Evolutionary conservation across 2,888 invertebrate genomes (phyloP).

Genomic region (Cylloceria caligata): DNA sequence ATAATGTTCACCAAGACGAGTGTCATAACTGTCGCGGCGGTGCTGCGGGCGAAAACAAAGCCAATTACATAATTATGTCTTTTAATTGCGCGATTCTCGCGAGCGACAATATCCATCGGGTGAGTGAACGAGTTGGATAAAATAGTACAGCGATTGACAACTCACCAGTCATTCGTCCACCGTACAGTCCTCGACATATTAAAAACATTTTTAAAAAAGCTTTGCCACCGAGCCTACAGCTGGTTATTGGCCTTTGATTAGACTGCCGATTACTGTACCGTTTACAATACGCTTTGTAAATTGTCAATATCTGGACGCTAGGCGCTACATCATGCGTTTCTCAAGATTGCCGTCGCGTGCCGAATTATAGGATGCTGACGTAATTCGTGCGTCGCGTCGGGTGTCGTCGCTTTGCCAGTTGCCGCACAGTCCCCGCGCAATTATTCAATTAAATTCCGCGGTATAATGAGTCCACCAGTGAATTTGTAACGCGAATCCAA

Average conservation of each 20-base stretch:
- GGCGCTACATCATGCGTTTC: slow-evolving; percentile 39
- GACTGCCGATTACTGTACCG: slow-evolving; percentile 37
- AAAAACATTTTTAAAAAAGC: slow-evolving; percentile 4
- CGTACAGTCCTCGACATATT: background rate
- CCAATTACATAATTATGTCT: slow-evolving; percentile 80
- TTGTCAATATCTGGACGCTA: slow-evolving; percentile 34
- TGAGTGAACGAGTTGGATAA: slow-evolving; percentile 1
- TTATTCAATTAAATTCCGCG: slow-evolving; percentile 79
- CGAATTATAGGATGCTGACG: slow-evolving; percentile 83
- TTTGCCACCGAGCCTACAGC: slow-evolving; percentile 21
- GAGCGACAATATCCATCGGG: slow-evolving; percentile 68
- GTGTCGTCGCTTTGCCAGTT: slow-evolving; percentile 66
- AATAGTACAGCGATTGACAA: slow-evolving; percentile 23
- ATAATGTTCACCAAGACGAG: slow-evolving; percentile 6
- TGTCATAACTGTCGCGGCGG: slow-evolving; percentile 34
- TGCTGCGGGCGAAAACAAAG: slow-evolving; percentile 70
- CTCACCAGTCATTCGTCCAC: slow-evolving; percentile 1
- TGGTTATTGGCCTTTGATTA: slow-evolving; percentile 35
- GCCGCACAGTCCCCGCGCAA: slow-evolving; percentile 75
- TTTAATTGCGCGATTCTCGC: slow-evolving; percentile 81
- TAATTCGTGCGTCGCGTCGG: slow-evolving; percentile 72
- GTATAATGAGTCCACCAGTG: slow-evolving; percentile 51
- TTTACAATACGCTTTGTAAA: slow-evolving; percentile 29
- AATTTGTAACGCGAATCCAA: slow-evolving; percentile 74
- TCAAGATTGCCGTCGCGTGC: slow-evolving; percentile 83